phyloP scores from a whole-genome alignment of 2,797 vertebrate genomes.

The Epinephelus malabaricus region DNA sequence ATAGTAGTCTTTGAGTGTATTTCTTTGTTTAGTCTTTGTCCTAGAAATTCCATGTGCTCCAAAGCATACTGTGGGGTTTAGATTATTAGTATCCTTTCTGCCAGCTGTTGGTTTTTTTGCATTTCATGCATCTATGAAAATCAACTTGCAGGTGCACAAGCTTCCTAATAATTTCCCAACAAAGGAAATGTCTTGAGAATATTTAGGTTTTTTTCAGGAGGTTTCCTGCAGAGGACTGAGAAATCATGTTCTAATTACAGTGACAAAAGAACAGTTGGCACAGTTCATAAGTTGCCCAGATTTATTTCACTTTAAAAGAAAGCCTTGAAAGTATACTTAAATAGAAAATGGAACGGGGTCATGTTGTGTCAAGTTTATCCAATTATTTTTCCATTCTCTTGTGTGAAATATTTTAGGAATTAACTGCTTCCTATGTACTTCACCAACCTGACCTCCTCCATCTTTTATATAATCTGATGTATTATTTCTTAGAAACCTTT shows the following conservation, averaged over 20 bases:
- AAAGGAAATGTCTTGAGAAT: neutral
- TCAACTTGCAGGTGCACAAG: conserved; percentile 1
- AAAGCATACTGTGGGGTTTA: neutral
- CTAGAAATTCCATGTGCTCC: neutral
- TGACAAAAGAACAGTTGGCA: conserved; percentile 14
- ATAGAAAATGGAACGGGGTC: conserved; percentile 19
- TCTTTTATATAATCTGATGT: neutral
- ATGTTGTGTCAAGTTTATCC: conserved; percentile 24
- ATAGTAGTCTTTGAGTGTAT: too few species aligned
- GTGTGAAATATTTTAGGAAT: conserved; percentile 7
- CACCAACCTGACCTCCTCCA: conserved; percentile 1
- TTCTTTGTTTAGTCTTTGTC: too few species aligned
- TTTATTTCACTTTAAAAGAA: conserved; percentile 25
- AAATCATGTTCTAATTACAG: conserved; percentile 26
- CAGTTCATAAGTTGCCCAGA: conserved; percentile 1
- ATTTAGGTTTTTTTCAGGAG: neutral
- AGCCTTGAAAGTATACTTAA: conserved; percentile 14
- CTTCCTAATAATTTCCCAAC: neutral
- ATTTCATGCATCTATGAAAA: conserved; percentile 9
- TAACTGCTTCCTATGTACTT: neutral
- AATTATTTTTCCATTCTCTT: conserved; percentile 8
- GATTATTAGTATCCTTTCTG: neutral
- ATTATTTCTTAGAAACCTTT: conserved; percentile 3
- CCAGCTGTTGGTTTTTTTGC: neutral
- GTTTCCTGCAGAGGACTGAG: conserved; percentile 21